Percentiles rank a stretch among this genome's conserved stretches.
phyloP scores from a whole-genome alignment of 1,140 invertebrate genomes.

The Ceratosolen fusciceps region DNA sequence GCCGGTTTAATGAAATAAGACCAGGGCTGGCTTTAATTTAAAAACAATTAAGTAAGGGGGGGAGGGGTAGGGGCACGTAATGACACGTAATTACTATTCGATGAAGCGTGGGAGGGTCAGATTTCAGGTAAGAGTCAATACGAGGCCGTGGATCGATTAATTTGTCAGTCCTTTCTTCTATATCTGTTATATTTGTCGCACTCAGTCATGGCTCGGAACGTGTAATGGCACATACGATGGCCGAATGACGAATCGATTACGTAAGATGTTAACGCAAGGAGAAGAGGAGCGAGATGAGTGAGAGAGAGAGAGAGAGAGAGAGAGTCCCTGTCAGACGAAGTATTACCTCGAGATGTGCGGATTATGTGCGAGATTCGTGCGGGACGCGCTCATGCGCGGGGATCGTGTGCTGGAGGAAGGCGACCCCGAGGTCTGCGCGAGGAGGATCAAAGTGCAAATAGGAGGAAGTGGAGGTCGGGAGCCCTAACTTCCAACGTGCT shows the following conservation, averaged over 20 bases:
- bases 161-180: too few species aligned
- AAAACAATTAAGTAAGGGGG: too few species aligned
- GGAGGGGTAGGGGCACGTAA: too few species aligned
- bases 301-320: background rate
- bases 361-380: slow-evolving; percentile 46
- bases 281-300: background rate
- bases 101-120: too few species aligned
- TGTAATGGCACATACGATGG: slow-evolving; percentile 9
- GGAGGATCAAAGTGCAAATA: slow-evolving; percentile 47
- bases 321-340: slow-evolving; percentile 42
- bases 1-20: too few species aligned
- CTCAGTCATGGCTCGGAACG: too few species aligned
- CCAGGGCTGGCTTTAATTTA: too few species aligned
- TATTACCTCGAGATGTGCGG: slow-evolving; percentile 43
- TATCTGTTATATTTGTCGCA: background rate
- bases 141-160: too few species aligned
- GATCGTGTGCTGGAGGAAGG: slow-evolving; percentile 34
- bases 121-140: too few species aligned
- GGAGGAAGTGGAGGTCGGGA: slow-evolving; percentile 40
- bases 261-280: slow-evolving; percentile 6
- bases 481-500: slow-evolving; percentile 34
- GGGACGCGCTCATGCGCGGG: slow-evolving; percentile 14
- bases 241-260: slow-evolving; percentile 46
- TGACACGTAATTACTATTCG: too few species aligned
- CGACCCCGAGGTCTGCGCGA: background rate